phyloP scores from a whole-genome alignment of 2,888 invertebrate species.

The Drosophila helvetica region DNA sequence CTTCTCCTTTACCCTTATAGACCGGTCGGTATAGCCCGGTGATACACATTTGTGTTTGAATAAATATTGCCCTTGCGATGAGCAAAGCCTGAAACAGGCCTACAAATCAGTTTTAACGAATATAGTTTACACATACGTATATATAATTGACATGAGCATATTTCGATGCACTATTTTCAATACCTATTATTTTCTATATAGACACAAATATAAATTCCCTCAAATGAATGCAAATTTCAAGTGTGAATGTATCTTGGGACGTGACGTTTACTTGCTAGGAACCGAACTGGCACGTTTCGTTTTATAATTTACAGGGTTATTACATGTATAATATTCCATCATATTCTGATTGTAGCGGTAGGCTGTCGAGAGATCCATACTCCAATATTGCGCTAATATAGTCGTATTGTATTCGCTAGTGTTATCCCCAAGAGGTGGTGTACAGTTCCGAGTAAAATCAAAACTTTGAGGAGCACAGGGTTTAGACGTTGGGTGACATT shows the following conservation, averaged over 20 bases:
- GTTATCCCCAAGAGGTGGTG: not conserved
- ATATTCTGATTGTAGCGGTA: conserved; percentile 98
- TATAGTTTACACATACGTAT: too few species aligned
- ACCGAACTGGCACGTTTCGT: not conserved
- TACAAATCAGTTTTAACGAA: too few species aligned
- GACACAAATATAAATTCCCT: too few species aligned
- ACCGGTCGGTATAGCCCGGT: too few species aligned
- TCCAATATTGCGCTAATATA: conserved; percentile 6
- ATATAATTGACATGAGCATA: too few species aligned
- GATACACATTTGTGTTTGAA: not conserved
- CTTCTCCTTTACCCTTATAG: not conserved
- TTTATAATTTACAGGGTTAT: not conserved
- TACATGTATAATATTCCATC: conserved; percentile 99
- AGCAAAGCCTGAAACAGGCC: too few species aligned
- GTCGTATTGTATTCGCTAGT: not conserved
- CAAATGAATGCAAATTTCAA: too few species aligned
- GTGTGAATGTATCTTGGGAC: too few species aligned
- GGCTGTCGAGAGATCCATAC: conserved; percentile 94
- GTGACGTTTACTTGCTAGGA: not conserved
- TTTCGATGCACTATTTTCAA: too few species aligned
- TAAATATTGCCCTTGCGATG: not conserved
- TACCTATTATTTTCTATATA: too few species aligned
- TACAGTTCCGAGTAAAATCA: not conserved
- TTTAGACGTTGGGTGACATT: conserved; percentile 14
- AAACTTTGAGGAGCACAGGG: conserved; percentile 1